phyloP scores from a whole-genome alignment of 1,140 invertebrate genomes.

The Hyles euphorbiae region DNA sequence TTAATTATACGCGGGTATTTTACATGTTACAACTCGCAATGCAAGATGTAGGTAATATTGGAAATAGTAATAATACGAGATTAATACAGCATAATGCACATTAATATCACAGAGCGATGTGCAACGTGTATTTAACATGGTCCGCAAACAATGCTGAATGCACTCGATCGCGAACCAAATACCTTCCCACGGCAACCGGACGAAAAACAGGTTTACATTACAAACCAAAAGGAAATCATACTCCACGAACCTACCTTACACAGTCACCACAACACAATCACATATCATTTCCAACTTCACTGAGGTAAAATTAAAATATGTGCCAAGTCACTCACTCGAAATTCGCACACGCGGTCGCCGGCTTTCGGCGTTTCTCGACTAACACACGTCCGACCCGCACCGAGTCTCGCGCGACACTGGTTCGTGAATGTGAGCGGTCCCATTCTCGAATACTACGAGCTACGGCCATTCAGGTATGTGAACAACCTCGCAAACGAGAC shows the following conservation, averaged over 20 bases:
- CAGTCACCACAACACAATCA: slow-evolving; percentile 29
- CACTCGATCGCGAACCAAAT: slow-evolving; percentile 40
- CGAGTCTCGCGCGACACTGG: slow-evolving; percentile 44
- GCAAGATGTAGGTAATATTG: too few relatives aligned
- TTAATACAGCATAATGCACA: too few relatives aligned
- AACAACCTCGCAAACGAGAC: slow-evolving; percentile 46
- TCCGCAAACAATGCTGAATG: slow-evolving; percentile 15
- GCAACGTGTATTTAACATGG: neutral
- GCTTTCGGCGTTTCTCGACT: slow-evolving; percentile 15
- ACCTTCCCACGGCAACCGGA: slow-evolving; percentile 66
- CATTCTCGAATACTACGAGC: slow-evolving; percentile 64
- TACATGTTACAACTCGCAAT: too few relatives aligned
- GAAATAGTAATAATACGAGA: too few relatives aligned
- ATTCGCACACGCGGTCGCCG: slow-evolving; percentile 45
- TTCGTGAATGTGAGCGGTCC: slow-evolving; percentile 47
- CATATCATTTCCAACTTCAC: slow-evolving; percentile 51
- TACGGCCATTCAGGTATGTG: slow-evolving; percentile 69
- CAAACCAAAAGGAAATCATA: slow-evolving; percentile 61
- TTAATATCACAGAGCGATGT: too few relatives aligned
- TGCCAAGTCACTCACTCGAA: slow-evolving; percentile 29
- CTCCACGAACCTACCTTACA: slow-evolving; percentile 2
- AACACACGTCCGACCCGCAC: slow-evolving; percentile 22
- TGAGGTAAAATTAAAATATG: slow-evolving; percentile 45
- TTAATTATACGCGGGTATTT: too few relatives aligned
- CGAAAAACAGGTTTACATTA: slow-evolving; percentile 59